Base-by-base conservation (phyloP, 2,113 vertebrate genomes). In the Solenodon paradoxus region DNA sequence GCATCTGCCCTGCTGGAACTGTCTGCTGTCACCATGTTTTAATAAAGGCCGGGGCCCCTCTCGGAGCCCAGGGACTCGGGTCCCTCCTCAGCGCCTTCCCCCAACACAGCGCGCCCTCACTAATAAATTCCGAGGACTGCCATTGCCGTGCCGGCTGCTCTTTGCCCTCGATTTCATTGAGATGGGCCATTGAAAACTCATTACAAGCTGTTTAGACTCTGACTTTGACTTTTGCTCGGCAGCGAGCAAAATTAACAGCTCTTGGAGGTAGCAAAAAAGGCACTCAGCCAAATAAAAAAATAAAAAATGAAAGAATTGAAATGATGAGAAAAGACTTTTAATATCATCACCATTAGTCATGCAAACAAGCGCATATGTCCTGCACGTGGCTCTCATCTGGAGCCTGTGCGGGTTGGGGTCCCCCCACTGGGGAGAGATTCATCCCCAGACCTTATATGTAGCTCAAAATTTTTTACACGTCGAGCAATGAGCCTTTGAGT, bases 121-220 rank as follows among this genome's bases (percentile, higher is more conserved):
- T 98, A 98, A 99, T 99, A 99, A 99, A 99, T 99, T 97, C 98
- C 0, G 68, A 97, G 98, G 98, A 96, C 98, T 97, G 98, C 98
- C 98, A 98, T 97, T 97, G 98, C 98, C 98, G 97, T 98, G 98
- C 97, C 97, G 98, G 98, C 98, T 99, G 98, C 98, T 99, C 98
- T 98, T 98, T 99, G 99, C 98, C 99, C 99, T 99, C 99, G 99
- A 99, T 99, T 99, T 99, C 99, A 98, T 98, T 97, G 98, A 99
- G 98, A 99, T 98, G 98, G 98, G 98, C 98, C 98, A 99, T 99
- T 99, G 98, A 98, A 99, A 99, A 99, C 98, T 99, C 98, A 99
- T 99, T 99, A 99, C 98, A 99, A 98, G 98, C 98, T 99, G 98
- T 98, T 99, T 99, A 99, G 98, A 98, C 98, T 99, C 98, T 98